Percentiles rank a stretch among this genome's conserved stretches.
Conservation (phyloP, 2,888 invertebrate genomes). For the Drosophila quinaria region DNA sequence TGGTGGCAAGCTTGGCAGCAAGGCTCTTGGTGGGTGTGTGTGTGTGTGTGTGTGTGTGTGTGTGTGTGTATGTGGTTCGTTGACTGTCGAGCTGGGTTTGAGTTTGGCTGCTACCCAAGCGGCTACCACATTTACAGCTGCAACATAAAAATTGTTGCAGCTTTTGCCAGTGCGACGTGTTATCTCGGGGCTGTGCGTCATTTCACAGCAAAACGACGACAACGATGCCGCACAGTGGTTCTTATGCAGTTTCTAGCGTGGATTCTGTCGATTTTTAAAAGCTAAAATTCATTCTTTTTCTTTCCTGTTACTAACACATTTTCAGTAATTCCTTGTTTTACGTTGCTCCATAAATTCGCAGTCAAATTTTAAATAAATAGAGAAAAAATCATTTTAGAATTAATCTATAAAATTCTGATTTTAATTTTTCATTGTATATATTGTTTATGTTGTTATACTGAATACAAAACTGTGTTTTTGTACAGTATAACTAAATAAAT, state of each 20-base stretch:
- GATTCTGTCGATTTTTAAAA: not conserved
- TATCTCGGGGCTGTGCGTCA: slow-evolving; percentile 83
- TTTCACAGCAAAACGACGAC: slow-evolving; percentile 68
- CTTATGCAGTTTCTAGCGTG: not conserved
- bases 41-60: slow-evolving; percentile 1
- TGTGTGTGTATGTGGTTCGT: slow-evolving; percentile 2
- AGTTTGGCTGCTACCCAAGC: slow-evolving; percentile 15
- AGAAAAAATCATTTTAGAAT: no score
- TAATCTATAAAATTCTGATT: no score
- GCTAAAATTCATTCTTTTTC: not conserved
- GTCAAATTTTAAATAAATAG: no score
- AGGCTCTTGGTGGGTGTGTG: slow-evolving; percentile 1
- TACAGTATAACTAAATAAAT: no score
- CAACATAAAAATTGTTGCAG: slow-evolving; percentile 76
- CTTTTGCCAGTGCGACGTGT: slow-evolving; percentile 69
- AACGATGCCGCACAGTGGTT: slow-evolving; percentile 1
- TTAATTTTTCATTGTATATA: no score
- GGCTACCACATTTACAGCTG: slow-evolving; percentile 62
- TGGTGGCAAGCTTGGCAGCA: not conserved
- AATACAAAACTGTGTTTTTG: no score
- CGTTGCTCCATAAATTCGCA: no score
- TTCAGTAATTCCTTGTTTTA: no score
- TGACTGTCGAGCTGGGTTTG: slow-evolving; percentile 7
- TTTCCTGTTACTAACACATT: no score
- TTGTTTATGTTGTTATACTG: no score